These are phyloP conservation scores for Idris sp. DNA, from an alignment of 1,140 invertebrate species.

Conservation along the genomic window DNA sequence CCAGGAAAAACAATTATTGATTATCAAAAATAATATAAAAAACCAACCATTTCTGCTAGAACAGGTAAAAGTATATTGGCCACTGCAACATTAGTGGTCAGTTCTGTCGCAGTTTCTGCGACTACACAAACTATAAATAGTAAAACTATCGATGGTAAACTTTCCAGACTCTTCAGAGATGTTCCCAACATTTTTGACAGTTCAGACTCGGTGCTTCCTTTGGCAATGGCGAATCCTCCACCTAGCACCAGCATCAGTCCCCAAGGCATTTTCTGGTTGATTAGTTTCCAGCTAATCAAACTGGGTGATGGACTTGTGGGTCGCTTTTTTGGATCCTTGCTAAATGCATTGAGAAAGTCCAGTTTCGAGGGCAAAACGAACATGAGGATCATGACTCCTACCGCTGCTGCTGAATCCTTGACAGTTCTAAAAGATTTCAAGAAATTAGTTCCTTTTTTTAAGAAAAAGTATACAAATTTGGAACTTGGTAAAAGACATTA, in stretches of 20 bases:
- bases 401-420: conserved; percentile 90
- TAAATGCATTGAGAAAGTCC: conserved; percentile 85
- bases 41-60: conserved; percentile 81
- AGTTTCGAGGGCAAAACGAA: conserved; percentile 89
- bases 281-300: conserved; percentile 87
- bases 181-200: conserved; percentile 86
- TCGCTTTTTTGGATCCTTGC: conserved; percentile 77
- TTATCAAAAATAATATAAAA: too few species aligned
- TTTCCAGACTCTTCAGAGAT: conserved; percentile 77
- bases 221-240: conserved; percentile 92
- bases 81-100: conserved; percentile 83
- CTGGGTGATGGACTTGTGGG: conserved; percentile 81
- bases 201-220: conserved; percentile 87
- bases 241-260: conserved; percentile 87
- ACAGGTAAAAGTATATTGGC: conserved; percentile 83
- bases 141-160: conserved; percentile 68
- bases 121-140: conserved; percentile 75
- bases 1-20: too few species aligned
- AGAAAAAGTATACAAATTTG: too few species aligned
- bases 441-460: too few species aligned
- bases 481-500: too few species aligned
- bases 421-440: conserved; percentile 72
- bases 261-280: conserved; percentile 89
- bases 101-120: conserved; percentile 80
- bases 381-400: conserved; percentile 87